phyloP scores from a whole-genome alignment of 2,113 vertebrate genomes.

The Ochotona princeps region DNA sequence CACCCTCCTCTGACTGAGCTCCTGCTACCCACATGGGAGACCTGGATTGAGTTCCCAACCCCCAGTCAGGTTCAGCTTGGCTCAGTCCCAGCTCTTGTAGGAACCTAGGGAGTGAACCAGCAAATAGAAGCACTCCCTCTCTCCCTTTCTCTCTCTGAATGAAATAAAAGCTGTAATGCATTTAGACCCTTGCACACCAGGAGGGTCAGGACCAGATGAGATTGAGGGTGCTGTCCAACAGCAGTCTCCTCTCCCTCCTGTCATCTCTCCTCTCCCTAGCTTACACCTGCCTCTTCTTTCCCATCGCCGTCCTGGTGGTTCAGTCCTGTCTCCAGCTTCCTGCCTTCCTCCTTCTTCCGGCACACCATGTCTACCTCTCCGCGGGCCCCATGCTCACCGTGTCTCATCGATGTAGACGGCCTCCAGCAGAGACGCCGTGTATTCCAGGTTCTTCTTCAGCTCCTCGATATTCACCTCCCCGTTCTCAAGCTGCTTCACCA shows the following conservation, averaged over 20 bases:
- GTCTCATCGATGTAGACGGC: conserved; percentile 93
- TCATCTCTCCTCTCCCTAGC: background rate
- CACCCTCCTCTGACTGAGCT: too few species aligned
- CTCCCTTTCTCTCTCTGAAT: background rate
- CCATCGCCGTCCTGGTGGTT: background rate
- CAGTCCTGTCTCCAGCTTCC: background rate
- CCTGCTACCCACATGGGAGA: too few species aligned
- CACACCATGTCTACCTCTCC: background rate
- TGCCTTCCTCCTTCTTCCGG: background rate
- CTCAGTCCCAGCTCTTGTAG: too few species aligned
- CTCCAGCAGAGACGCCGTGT: conserved; percentile 93
- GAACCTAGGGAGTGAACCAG: too few species aligned
- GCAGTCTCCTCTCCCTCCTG: background rate
- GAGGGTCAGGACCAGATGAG: too few species aligned
- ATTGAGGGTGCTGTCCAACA: too few species aligned
- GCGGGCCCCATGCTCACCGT: conserved; percentile 83
- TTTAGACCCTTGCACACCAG: too few species aligned
- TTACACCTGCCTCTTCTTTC: background rate
- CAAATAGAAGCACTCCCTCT: background rate
- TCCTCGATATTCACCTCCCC: conserved; percentile 93
- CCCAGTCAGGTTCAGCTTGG: too few species aligned
- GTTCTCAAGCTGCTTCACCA: conserved; percentile 94
- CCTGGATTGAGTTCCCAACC: too few species aligned
- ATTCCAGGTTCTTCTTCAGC: conserved; percentile 93
- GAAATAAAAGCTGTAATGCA: too few species aligned